Conservation (phyloP, 2,797 vertebrate genomes). For the Galagoides demidoff region DNA sequence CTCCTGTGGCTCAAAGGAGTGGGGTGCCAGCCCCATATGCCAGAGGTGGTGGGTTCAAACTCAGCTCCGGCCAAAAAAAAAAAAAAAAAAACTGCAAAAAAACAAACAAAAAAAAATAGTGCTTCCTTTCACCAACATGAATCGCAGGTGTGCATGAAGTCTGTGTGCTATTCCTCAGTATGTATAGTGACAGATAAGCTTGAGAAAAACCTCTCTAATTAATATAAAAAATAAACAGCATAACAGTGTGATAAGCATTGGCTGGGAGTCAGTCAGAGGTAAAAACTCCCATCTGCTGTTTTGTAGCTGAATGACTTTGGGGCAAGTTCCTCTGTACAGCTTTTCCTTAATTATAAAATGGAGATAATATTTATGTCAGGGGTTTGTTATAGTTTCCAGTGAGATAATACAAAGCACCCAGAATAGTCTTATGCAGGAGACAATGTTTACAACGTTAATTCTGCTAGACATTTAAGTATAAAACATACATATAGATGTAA, state of each 20-base stretch:
- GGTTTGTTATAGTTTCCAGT: background rate
- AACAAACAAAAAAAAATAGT: too few species aligned
- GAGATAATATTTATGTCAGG: background rate
- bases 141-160: background rate
- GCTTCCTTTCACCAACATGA: background rate
- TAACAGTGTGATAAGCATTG: background rate
- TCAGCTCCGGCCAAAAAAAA: too few species aligned
- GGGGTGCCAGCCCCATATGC: too few species aligned
- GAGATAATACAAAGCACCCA: background rate
- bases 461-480: background rate
- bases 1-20: too few species aligned
- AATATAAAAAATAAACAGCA: slow-evolving; percentile 1
- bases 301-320: background rate
- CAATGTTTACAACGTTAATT: slow-evolving; percentile 30
- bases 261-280: background rate
- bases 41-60: too few species aligned
- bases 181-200: background rate
- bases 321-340: background rate
- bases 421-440: background rate
- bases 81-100: too few species aligned
- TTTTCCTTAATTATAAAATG: slow-evolving; percentile 4
- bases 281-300: background rate
- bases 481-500: background rate
- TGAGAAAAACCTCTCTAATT: background rate
- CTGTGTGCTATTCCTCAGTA: background rate